Conservation (phyloP, 2,888 invertebrate genomes). For the Lycaena phlaeas region DNA sequence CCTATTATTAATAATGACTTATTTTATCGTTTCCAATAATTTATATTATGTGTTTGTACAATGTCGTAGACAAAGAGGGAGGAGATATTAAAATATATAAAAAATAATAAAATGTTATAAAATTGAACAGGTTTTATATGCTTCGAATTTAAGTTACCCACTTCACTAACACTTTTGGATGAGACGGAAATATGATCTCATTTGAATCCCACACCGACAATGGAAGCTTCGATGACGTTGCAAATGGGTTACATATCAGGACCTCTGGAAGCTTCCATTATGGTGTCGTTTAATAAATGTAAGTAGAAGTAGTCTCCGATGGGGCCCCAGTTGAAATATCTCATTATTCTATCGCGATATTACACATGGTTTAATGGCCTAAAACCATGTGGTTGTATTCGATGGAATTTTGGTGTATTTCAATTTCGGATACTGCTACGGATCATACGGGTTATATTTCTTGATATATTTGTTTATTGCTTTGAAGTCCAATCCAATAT, state of each 20-base stretch:
- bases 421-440: constrained; percentile 52
- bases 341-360: constrained; percentile 51
- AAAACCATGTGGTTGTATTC: constrained; percentile 59
- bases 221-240: constrained; percentile 34
- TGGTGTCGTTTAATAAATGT: constrained; percentile 34
- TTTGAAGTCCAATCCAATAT: too few species aligned
- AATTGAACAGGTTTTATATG: constrained; percentile 59
- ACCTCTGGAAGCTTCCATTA: constrained; percentile 42
- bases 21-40: constrained; percentile 71
- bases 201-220: constrained; percentile 40
- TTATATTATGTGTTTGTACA: constrained; percentile 70
- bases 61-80: constrained; percentile 61
- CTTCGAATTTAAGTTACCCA: constrained; percentile 35
- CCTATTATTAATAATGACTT: constrained; percentile 68
- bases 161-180: constrained; percentile 49
- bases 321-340: constrained; percentile 57
- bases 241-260: constrained; percentile 17
- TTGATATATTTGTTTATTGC: constrained; percentile 3
- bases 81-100: constrained; percentile 67
- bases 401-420: constrained; percentile 48
- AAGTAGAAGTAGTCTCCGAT: constrained; percentile 52
- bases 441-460: constrained; percentile 54
- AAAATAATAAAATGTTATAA: constrained; percentile 69
- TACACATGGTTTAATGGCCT: constrained; percentile 65
- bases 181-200: constrained; percentile 41